Base-by-base conservation (phyloP, 2,113 vertebrate species). In the Lonchura striata region DNA sequence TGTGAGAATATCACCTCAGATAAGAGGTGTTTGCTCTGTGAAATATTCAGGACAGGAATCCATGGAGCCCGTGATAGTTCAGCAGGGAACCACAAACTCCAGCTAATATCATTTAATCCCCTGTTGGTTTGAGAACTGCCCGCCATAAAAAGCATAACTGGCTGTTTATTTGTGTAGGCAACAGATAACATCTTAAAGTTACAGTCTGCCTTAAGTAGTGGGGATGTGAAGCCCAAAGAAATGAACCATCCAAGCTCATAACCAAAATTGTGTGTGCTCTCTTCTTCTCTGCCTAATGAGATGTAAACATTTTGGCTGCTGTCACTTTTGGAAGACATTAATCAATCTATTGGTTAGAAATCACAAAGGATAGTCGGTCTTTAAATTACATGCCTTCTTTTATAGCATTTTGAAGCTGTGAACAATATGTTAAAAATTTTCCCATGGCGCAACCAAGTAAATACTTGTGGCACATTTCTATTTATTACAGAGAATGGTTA, bases 381-480 rank as follows among this genome's bases (percentile, higher is more conserved):
- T 94, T 94, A 94, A 94, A 92, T 96, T 90, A 37, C 90, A 78
- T 96, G 95, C 93, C 96, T 90, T 95, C 97, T 97, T 96, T 96
- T 96, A 93, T 70, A 76, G 93, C 95, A 93, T 96, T 98, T 97
- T 98, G 96, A 97, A 98, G 97, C 97, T 97, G 96, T 94, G 94
- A 96, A 94, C 93, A 96, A 97, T 97, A 97, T 97, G 97, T 97
- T 97, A 97, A 94, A 97, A 98, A 98, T 97, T 98, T 98, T 98
- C 97, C 97, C 97, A 97, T 97, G 97, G 97, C 89, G 75, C 95
- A 97, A 98, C 97, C 94, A 96, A 97, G 89, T 92, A 95, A 96
- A 98, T 98, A 97, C 95, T 98, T 97, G 97, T 97, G 97, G 97
- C 95, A 90, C 96, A 97, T 97, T 98, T 97, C 97, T 97, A 97